Conservation (phyloP, 2,113 vertebrate genomes). For the Rhombomys opimus region DNA sequence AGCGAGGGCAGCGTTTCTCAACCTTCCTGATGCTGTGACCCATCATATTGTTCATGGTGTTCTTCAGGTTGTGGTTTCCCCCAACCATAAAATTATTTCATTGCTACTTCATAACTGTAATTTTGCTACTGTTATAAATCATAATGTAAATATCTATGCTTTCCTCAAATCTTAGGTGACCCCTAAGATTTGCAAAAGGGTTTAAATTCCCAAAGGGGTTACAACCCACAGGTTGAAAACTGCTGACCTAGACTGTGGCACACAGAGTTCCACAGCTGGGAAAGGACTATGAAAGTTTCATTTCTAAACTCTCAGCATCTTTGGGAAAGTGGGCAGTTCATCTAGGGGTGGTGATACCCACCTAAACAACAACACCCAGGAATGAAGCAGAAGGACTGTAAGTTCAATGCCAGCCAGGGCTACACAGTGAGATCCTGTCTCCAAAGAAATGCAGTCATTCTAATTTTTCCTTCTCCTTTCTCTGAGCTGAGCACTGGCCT, state of each 20-base stretch:
- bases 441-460: background rate
- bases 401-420: background rate
- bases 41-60: background rate
- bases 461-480: background rate
- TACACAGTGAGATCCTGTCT: background rate
- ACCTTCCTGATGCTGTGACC: background rate
- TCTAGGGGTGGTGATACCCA: background rate
- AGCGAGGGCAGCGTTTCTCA: background rate
- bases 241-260: background rate
- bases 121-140: background rate
- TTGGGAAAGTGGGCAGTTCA: background rate
- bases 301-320: constrained; percentile 1
- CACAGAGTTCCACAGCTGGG: background rate
- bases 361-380: background rate
- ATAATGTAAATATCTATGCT: background rate
- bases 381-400: background rate
- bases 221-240: background rate
- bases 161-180: background rate
- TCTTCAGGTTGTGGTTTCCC: background rate
- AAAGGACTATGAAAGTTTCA: background rate
- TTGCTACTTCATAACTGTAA: background rate
- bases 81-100: background rate
- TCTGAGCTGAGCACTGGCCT: background rate
- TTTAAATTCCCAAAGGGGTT: background rate
- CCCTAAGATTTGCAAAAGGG: background rate